Percentiles rank a stretch among this genome's conserved stretches.
phyloP scores from a whole-genome alignment of 2,888 invertebrate species.

The Caradrina clavipalpis region DNA sequence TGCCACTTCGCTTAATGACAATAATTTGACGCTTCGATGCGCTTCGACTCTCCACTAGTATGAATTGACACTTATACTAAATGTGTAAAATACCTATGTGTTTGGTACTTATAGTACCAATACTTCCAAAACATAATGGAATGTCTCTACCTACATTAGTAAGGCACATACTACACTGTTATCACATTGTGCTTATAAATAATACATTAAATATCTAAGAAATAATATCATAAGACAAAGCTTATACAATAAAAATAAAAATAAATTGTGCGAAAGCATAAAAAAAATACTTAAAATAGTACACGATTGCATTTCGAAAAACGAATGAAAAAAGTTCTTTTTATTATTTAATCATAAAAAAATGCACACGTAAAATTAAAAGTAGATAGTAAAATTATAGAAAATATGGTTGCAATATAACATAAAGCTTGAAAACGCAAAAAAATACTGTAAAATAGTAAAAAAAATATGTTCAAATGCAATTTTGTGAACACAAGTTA shows the following conservation, averaged over 20 bases:
- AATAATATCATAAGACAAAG: constrained; percentile 30
- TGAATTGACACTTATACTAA: no score
- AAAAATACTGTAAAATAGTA: constrained; percentile 40
- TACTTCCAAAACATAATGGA: constrained; percentile 40
- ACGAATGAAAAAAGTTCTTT: neutral
- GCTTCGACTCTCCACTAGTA: no score
- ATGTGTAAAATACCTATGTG: constrained; percentile 11
- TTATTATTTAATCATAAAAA: constrained; percentile 13
- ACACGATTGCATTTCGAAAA: neutral
- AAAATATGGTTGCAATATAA: constrained; percentile 14
- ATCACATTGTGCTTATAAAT: constrained; percentile 76
- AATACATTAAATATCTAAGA: constrained; percentile 37
- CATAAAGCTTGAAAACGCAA: constrained; percentile 16
- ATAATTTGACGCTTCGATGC: no score
- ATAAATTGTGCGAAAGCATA: neutral
- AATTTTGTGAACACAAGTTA: constrained; percentile 26
- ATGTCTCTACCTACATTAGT: constrained; percentile 58
- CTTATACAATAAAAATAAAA: constrained; percentile 6
- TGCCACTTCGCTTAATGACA: no score
- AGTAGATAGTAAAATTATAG: constrained; percentile 3
- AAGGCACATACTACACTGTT: constrained; percentile 74
- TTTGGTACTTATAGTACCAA: constrained; percentile 53
- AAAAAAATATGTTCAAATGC: constrained; percentile 22
- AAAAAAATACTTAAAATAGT: constrained; percentile 15
- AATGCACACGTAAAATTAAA: constrained; percentile 1